Base-by-base conservation (phyloP, 2,888 invertebrate genomes). In the Strigamia maritima region DNA sequence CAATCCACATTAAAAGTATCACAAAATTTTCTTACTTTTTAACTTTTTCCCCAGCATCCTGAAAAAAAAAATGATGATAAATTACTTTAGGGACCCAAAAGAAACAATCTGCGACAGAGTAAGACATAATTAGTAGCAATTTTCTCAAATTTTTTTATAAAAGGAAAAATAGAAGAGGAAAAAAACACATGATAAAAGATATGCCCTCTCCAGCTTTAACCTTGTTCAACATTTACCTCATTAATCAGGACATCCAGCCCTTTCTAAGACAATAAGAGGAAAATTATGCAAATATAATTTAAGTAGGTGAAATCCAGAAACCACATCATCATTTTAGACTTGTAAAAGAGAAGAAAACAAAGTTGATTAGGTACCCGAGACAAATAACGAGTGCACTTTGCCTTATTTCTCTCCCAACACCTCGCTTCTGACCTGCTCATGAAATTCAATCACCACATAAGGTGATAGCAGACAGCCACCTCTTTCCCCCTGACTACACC, bases 371-470 rank as follows among this genome's bases (percentile, higher is more conserved):
- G 14, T 49, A 65, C 65, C 65, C 65, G 2, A 8, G 24, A 65
- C 65, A 65, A 65, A 24, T 65, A 65, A 26, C 65, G 26, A 65
- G 60, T 65, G 65, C 65, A 65, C 65, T 65, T 65, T 65, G 12
- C 24, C 49, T 49, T 49, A 31, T n/a, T 49, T 60, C 60, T 16
- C 65, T 26, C 8, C 24, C 6, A 6, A 49, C 49, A 49, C 16
- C 49, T n/a, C 49, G 14, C 65, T 65, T 65, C 26, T 65, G 65
- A 65, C 65, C 65, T 26, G 24, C 65, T 65, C 65, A 65, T 65
- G 65, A 65, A 65, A 65, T 65, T 65, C 65, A 65, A 65, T 65
- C 65, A 65, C 65, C 24, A 65, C 65, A 65, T 65, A 65, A 65
- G 65, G 65, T 65, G 65, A 65, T 65, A 65, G 65, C 26, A 65